phyloP scores from a whole-genome alignment of 2,888 invertebrate genomes.

The Hyles lineata region DNA sequence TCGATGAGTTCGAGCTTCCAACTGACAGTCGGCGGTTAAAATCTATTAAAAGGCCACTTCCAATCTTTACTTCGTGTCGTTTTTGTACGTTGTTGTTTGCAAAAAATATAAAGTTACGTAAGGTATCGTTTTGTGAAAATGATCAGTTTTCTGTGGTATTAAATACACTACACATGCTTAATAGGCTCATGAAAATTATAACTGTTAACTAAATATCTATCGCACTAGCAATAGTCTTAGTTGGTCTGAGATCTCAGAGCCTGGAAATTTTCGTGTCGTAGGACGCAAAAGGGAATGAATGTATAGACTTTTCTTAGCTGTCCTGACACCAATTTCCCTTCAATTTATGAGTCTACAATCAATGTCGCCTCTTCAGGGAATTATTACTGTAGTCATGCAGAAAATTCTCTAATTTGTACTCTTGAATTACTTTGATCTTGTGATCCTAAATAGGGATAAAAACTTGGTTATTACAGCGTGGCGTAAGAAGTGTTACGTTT shows the following conservation, averaged over 20 bases:
- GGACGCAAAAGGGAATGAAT: too few species aligned
- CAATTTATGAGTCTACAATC: too few species aligned
- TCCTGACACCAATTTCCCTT: too few species aligned
- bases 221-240: too few species aligned
- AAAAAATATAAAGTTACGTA: constrained; percentile 28
- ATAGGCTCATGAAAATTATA: too few species aligned
- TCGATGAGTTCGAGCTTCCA: constrained; percentile 23
- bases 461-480: constrained; percentile 21
- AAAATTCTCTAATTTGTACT: background rate
- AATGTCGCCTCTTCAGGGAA: background rate
- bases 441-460: constrained; percentile 29
- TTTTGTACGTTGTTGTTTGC: background rate
- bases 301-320: too few species aligned
- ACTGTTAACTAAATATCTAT: too few species aligned
- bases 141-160: too few species aligned
- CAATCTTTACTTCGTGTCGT: background rate
- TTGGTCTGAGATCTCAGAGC: too few species aligned
- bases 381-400: background rate
- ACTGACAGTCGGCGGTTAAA: constrained; percentile 4
- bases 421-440: constrained; percentile 11
- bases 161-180: too few species aligned
- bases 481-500: constrained; percentile 45
- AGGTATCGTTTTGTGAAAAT: too few species aligned
- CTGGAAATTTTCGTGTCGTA: too few species aligned
- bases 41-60: background rate